Conservation (phyloP, 2,113 vertebrate species). For the Carlito syrichta region DNA sequence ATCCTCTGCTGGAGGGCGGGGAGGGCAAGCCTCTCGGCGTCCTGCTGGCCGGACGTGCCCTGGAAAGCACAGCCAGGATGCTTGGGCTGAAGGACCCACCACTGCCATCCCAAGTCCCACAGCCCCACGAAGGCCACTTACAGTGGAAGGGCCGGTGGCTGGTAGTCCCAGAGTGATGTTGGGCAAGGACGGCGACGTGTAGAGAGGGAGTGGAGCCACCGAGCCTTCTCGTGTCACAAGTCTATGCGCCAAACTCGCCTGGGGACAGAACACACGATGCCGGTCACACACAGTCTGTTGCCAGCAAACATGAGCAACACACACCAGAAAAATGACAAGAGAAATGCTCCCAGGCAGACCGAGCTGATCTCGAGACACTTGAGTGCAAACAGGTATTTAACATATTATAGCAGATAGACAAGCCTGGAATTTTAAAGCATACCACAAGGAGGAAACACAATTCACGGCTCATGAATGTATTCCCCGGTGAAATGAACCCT, state of each 20-base stretch:
- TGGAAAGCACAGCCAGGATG: conserved; percentile 54
- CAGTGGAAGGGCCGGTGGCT: conserved; percentile 90
- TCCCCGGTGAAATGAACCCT: accelerated
- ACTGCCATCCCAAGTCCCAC: accelerated
- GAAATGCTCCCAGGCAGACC: accelerated
- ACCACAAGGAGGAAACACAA: accelerated
- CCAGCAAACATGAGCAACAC: accelerated
- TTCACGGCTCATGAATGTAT: accelerated
- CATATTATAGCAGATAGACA: accelerated
- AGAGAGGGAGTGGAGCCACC: conserved; percentile 92
- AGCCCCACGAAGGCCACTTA: conserved; percentile 78
- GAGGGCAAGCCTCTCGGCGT: conserved; percentile 88
- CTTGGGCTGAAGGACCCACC: accelerated
- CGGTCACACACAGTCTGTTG: accelerated
- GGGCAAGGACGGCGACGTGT: conserved; percentile 96
- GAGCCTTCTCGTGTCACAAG: conserved; percentile 90
- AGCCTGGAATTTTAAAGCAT: accelerated
- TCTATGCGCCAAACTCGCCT: conserved; percentile 92
- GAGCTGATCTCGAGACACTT: accelerated
- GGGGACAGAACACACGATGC: conserved; percentile 36
- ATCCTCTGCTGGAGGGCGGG: conserved; percentile 90
- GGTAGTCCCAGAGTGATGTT: conserved; percentile 98
- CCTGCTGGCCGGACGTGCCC: conserved; percentile 90
- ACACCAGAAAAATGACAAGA: accelerated
- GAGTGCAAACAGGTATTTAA: accelerated